These are phyloP conservation scores for Nymphalis urticae DNA, from an alignment of 2,888 invertebrate genomes.

Conservation along the genomic window DNA sequence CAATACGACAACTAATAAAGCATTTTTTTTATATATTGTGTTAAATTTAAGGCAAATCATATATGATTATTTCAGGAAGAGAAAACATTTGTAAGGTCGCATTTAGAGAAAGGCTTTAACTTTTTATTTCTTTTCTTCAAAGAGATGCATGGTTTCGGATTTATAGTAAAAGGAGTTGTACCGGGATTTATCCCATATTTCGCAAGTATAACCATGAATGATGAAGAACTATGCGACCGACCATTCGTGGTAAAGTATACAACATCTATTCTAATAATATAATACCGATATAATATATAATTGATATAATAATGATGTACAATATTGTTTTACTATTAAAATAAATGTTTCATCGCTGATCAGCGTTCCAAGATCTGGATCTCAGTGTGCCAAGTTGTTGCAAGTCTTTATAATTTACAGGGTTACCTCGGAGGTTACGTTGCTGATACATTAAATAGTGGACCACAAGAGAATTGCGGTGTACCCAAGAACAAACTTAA, in stretches of 20 bases:
- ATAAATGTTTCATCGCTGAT: too few relatives aligned
- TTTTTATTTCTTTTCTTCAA: neutral
- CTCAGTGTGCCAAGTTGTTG: neutral
- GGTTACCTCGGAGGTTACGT: neutral
- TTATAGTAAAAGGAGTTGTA: constrained; percentile 7
- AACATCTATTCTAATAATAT: neutral
- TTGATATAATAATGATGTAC: too few relatives aligned
- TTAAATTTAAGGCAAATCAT: neutral
- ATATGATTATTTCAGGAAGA: neutral
- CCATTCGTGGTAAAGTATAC: constrained; percentile 1
- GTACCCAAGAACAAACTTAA: neutral
- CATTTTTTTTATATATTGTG: neutral
- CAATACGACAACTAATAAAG: neutral
- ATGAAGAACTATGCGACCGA: neutral
- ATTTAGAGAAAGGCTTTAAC: neutral
- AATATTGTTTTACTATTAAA: too few relatives aligned
- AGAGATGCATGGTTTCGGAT: constrained; percentile 2
- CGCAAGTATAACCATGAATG: constrained; percentile 1
- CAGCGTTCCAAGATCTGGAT: too few relatives aligned
- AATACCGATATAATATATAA: too few relatives aligned
- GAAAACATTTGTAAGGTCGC: neutral
- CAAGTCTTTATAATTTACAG: neutral
- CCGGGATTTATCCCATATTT: constrained; percentile 13
- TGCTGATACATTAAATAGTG: constrained; percentile 1
- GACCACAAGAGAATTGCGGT: constrained; percentile 15